Percentiles rank a stretch among this genome's conserved stretches.
Evolutionary conservation across 2,113 vertebrate genomes (phyloP).

Genomic region (Typhlomys cinereus): DNA sequence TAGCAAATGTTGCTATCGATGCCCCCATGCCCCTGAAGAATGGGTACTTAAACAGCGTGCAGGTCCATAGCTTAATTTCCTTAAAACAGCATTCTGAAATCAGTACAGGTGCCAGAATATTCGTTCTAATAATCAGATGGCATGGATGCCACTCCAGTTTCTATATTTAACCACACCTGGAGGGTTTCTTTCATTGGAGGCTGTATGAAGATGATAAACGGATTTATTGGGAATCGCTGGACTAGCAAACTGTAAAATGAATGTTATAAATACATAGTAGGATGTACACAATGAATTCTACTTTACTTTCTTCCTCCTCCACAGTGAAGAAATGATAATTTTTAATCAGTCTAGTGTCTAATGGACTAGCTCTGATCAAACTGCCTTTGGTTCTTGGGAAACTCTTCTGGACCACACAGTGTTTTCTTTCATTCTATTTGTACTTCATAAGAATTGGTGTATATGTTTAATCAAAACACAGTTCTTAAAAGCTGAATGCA

Average conservation of each 20-base stretch:
- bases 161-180: not conserved
- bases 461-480: not conserved
- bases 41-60: not conserved
- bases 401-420: not conserved
- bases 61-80: not conserved
- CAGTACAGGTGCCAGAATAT: not conserved
- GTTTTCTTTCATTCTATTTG: not conserved
- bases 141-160: not conserved
- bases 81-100: not conserved
- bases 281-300: not conserved
- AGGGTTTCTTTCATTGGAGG: not conserved
- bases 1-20: not conserved
- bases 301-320: too few species aligned
- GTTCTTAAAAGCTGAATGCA: not conserved
- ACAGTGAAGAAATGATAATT: not conserved
- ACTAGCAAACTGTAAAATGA: not conserved
- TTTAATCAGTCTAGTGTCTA: not conserved
- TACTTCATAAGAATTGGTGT: not conserved
- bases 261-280: not conserved
- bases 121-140: not conserved
- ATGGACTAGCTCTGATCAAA: not conserved
- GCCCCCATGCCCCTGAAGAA: not conserved
- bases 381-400: not conserved
- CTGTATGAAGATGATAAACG: not conserved
- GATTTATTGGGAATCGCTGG: not conserved